These are phyloP conservation scores for Fregata magnificens DNA, from an alignment of 2,113 vertebrate genomes.

Conservation along the genomic window DNA sequence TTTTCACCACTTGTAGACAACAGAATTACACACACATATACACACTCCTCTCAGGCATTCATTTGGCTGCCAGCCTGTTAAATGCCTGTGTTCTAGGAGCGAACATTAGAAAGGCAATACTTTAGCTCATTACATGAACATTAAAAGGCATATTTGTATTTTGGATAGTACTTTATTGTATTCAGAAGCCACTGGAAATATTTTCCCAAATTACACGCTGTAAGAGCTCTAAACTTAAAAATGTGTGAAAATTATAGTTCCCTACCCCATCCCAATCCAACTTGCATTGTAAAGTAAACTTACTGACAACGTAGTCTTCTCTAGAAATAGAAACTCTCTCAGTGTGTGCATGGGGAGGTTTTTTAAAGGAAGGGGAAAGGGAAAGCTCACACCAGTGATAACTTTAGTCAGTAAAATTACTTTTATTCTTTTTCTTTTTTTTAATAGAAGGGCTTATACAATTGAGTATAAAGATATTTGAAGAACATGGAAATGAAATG, in stretches of 20 bases:
- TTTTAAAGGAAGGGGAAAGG: background rate
- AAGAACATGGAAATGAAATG: constrained; percentile 51
- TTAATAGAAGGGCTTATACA: constrained; percentile 45
- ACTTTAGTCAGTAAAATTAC: constrained; percentile 44
- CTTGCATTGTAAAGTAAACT: background rate
- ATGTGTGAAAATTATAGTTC: background rate
- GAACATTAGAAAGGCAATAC: constrained; percentile 11
- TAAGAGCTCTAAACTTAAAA: constrained; percentile 34
- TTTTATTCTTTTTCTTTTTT: constrained; percentile 20
- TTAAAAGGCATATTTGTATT: constrained; percentile 52
- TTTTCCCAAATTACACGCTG: constrained; percentile 30
- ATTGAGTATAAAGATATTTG: constrained; percentile 7
- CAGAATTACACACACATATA: constrained; percentile 41
- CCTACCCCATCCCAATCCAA: background rate
- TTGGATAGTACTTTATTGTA: constrained; percentile 27
- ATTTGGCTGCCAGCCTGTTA: constrained; percentile 44
- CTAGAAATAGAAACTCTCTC: background rate
- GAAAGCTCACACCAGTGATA: constrained; percentile 15
- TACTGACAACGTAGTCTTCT: background rate
- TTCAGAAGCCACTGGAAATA: constrained; percentile 47
- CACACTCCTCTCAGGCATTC: background rate
- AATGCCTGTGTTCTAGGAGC: background rate
- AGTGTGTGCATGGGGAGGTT: background rate
- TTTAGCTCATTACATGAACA: constrained; percentile 28
- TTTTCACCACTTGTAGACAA: constrained; percentile 47